Conservation (phyloP, 2,113 vertebrate species). For the Rhegmatorhina hoffmannsi region DNA sequence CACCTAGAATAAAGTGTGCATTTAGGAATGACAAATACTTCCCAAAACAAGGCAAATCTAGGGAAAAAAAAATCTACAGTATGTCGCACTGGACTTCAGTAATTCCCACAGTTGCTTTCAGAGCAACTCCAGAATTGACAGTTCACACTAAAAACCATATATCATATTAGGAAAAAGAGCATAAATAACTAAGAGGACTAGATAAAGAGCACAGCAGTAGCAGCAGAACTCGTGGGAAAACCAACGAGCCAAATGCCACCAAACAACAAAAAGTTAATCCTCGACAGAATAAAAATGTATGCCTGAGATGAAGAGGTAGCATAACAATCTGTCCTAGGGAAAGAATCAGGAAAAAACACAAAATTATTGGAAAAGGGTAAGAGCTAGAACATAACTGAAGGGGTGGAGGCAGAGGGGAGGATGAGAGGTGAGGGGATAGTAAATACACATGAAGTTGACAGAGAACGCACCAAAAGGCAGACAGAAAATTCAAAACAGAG, state of each 20-base stretch:
- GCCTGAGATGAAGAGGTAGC: background rate
- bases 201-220: background rate
- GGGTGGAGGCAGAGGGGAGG: background rate
- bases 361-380: background rate
- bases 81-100: background rate
- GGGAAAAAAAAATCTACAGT: background rate
- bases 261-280: background rate
- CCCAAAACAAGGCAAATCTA: background rate
- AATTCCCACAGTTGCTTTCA: background rate
- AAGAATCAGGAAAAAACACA: background rate
- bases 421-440: rapidly evolving
- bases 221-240: background rate
- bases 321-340: background rate
- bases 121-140: background rate
- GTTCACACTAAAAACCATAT: background rate
- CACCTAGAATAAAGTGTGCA: background rate
- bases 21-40: background rate
- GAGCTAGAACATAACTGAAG: background rate
- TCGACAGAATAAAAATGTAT: background rate
- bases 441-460: background rate
- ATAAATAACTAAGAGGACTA: background rate
- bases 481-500: background rate
- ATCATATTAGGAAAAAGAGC: background rate
- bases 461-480: background rate
- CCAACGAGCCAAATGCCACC: background rate